phyloP scores from a whole-genome alignment of 2,797 vertebrate species.

The Silurus lanzhouensis region DNA sequence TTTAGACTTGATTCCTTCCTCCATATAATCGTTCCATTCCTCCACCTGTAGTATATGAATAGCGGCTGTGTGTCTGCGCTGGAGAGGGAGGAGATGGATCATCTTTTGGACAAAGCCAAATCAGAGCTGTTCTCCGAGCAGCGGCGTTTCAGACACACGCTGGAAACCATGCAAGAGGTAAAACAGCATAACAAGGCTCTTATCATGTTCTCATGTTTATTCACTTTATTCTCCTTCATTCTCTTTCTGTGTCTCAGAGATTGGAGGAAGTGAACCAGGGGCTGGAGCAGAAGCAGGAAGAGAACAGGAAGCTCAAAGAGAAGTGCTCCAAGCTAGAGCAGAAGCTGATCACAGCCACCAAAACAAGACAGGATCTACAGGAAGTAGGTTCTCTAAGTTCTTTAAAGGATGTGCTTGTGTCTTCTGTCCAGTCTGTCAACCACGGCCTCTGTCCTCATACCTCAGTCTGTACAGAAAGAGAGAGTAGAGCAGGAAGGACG shows the following conservation, averaged over 20 bases:
- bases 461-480: conserved; percentile 54
- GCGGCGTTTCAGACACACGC: conserved; percentile 62
- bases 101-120: conserved; percentile 70
- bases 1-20: not conserved
- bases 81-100: conserved; percentile 73
- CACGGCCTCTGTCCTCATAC: not conserved
- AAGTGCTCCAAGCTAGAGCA: conserved; percentile 67
- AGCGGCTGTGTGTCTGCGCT: conserved; percentile 57
- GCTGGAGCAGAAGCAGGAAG: conserved; percentile 66
- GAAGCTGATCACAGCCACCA: conserved; percentile 54
- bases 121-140: conserved; percentile 73
- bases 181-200: not conserved
- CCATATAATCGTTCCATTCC: not conserved
- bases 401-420: not conserved
- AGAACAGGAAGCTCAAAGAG: conserved; percentile 62
- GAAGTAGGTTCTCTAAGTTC: conserved; percentile 59
- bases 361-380: conserved; percentile 58
- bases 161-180: conserved; percentile 73
- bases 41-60: conserved; percentile 45
- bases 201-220: not conserved
- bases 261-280: conserved; percentile 73
- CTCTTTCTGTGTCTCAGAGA: conserved; percentile 60
- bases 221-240: not conserved
- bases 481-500: conserved; percentile 54
- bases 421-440: not conserved